phyloP scores from a whole-genome alignment of 2,888 invertebrate genomes.

The Conistra vaccinii region DNA sequence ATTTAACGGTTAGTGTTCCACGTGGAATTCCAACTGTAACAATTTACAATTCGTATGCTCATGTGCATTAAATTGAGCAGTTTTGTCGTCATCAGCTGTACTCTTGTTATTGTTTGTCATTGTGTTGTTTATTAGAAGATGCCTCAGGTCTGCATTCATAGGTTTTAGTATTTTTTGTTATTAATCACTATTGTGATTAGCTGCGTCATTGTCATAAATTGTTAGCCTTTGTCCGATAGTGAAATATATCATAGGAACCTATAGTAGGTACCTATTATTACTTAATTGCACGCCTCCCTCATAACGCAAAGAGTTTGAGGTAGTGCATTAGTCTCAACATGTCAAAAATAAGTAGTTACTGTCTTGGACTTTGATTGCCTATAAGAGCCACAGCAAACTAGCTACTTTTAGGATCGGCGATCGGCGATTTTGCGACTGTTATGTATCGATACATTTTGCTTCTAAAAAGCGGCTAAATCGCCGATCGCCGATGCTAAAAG shows the following conservation, averaged over 20 bases:
- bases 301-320: no score
- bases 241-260: background rate
- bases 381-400: no score
- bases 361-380: no score
- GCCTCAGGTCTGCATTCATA: background rate
- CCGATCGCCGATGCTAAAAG: no score
- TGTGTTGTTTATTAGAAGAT: constrained; percentile 35
- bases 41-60: constrained; percentile 24
- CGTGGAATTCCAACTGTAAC: constrained; percentile 25
- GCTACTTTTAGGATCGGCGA: no score
- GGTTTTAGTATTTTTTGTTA: constrained; percentile 6
- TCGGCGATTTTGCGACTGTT: no score
- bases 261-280: no score
- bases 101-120: constrained; percentile 1
- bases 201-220: background rate
- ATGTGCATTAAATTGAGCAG: constrained; percentile 29
- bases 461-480: no score
- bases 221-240: background rate
- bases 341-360: no score
- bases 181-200: constrained; percentile 7
- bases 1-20: constrained; percentile 31
- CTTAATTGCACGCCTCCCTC: no score
- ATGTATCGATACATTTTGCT: no score
- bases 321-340: no score
- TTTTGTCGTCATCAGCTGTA: constrained; percentile 8